Percentiles rank a stretch among this genome's conserved stretches.
Conservation (phyloP, 2,797 vertebrate species). For the Aselliscus stoliczkanus region DNA sequence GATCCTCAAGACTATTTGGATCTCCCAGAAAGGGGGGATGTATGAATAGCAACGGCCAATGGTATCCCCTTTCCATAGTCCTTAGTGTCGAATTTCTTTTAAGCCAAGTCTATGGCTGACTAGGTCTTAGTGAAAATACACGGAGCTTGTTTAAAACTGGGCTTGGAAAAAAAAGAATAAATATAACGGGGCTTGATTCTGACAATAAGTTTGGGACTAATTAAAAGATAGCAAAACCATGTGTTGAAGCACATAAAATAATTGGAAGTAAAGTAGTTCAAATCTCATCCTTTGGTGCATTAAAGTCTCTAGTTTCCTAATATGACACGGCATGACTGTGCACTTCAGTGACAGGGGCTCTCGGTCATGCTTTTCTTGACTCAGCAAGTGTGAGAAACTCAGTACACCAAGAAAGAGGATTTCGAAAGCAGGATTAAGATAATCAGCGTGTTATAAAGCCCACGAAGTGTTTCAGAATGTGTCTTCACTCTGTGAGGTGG, state of each 20-base stretch:
- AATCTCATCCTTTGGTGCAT: not conserved
- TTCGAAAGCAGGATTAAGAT: not conserved
- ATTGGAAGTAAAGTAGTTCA: not conserved
- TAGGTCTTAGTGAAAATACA: conserved; percentile 7
- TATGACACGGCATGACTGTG: not conserved
- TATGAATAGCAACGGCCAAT: not conserved
- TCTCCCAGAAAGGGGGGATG: not conserved
- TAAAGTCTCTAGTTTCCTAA: not conserved
- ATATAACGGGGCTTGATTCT: conserved; percentile 45
- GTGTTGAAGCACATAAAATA: not conserved
- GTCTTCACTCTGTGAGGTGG: conserved; percentile 4
- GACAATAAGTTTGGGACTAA: conserved; percentile 4
- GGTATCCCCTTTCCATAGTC: not conserved
- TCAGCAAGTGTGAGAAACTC: conserved; percentile 30
- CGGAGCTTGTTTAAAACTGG: conserved; percentile 35
- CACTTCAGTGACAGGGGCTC: not conserved
- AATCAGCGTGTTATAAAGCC: not conserved
- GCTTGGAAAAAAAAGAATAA: not conserved
- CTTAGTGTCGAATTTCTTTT: conserved; percentile 16
- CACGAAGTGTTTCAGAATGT: not conserved
- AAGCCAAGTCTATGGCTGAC: not conserved
- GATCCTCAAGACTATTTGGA: not conserved
- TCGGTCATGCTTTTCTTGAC: conserved; percentile 39
- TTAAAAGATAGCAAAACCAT: conserved; percentile 13
- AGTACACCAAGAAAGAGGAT: conserved; percentile 9